Evolutionary conservation across 2,113 vertebrate species (phyloP).

Genomic region (Dasypus novemcinctus): DNA sequence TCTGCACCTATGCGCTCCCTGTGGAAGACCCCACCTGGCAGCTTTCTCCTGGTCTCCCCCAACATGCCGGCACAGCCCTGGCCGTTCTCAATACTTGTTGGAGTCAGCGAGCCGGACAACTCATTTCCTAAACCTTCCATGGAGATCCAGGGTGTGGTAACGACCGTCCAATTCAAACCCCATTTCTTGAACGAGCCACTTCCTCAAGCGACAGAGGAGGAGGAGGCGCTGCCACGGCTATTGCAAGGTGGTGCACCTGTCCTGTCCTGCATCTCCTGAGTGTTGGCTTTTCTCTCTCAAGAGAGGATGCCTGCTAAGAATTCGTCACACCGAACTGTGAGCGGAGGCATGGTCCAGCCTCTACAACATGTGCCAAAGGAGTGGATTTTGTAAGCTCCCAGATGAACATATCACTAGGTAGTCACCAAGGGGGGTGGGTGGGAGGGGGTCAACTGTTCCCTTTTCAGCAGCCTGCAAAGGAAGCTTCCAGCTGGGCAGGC

Average conservation of each 20-base stretch:
- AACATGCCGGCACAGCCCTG: neutral
- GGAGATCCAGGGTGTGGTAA: neutral
- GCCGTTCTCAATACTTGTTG: neutral
- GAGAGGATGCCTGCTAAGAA: neutral
- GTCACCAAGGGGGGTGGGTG: neutral
- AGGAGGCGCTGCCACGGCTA: neutral
- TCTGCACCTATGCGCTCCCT: neutral
- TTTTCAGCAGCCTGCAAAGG: constrained; percentile 17
- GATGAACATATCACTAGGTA: constrained; percentile 16
- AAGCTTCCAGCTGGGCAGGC: constrained; percentile 32
- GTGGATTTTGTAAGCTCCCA: neutral
- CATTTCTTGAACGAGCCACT: neutral
- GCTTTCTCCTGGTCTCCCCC: neutral
- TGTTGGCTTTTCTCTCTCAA: constrained; percentile 39
- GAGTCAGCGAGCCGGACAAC: neutral
- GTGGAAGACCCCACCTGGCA: neutral
- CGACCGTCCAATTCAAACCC: neutral
- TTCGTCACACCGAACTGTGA: neutral
- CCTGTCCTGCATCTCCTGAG: neutral
- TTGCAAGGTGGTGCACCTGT: neutral
- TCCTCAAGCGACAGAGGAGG: neutral
- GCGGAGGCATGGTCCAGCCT: neutral
- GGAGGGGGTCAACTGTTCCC: neutral
- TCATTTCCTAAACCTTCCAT: neutral
- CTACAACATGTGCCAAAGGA: neutral